Base-by-base conservation (phyloP, 2,888 invertebrate genomes). In the Bellardia bayeri region DNA sequence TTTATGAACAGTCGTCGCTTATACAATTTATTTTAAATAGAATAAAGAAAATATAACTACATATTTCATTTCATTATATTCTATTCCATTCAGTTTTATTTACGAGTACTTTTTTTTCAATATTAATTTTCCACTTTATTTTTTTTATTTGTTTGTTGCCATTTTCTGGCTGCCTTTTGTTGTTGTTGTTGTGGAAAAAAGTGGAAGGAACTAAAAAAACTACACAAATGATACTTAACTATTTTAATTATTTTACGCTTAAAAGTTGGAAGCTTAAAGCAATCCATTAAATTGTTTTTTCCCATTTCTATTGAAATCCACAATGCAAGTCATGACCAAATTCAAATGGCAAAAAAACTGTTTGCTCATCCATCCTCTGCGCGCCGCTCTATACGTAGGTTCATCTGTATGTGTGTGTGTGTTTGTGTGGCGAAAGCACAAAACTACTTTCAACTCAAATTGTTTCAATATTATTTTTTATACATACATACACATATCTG, bases 231-330 rank as follows among this genome's bases (percentile, higher is more conserved):
- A 63, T 33, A 76, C 61, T 80, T 63, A 85, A 85, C 68, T 76
- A 71, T 85, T 85, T 84, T 85, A 85, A 85, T 85, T 85, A 85
- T 63, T 80, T 80, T 81, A 58, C 80, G 74, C 69, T 85, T 69
- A 84, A 87, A 85, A 85, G 82, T 87, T 87, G 58, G 56, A 56
- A 79, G 75, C 87, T 84, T 79, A 51, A 81, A 82, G 82, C 78
- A 82, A 87, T 78, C 69, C 64, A 81, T 81, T 82, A 82, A 84
- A 81, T 78, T 74, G 72, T 23, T 78, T 78, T 63, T 13, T 56
- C 54, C 8, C 56, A 33, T 13, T 79, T 42, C 49, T 56, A 64
- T 79, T 83, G 56, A 54, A 80, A 81, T 56, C 13, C 54, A 71
- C 66, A 54, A 66, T 33, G 82, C 61, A 82, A 54, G 51, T 63